These are phyloP conservation scores for Gymnorhina tibicen DNA, from an alignment of 2,113 vertebrate genomes.

Conservation along the genomic window DNA sequence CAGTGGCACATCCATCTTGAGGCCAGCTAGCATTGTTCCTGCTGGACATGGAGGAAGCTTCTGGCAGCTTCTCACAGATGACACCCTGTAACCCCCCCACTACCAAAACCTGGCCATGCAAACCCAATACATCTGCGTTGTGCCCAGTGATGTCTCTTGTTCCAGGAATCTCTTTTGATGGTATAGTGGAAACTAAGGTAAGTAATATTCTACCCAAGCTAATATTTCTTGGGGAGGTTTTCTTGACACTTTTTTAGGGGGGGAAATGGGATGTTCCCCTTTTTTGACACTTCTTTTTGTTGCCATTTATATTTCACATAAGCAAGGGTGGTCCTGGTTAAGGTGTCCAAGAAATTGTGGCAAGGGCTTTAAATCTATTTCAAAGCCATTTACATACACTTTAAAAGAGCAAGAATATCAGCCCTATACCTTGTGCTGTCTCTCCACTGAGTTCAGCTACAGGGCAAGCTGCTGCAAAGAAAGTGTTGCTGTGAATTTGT, in stretches of 20 bases:
- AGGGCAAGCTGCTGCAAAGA: not conserved
- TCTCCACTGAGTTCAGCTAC: not conserved
- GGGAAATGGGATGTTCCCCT: not conserved
- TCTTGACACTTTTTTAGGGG: not conserved
- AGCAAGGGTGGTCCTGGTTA: not conserved
- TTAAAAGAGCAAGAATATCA: not conserved
- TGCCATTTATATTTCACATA: not conserved
- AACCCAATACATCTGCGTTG: not conserved
- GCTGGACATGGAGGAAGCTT: not conserved
- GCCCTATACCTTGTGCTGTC: not conserved
- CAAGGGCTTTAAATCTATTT: not conserved
- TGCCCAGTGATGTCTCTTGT: not conserved
- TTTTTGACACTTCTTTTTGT: not conserved
- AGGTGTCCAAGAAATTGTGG: not conserved
- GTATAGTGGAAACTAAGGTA: not conserved
- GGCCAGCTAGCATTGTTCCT: not conserved
- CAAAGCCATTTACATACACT: not conserved
- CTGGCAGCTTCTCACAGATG: not conserved
- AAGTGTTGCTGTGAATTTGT: not conserved
- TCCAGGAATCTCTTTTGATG: not conserved
- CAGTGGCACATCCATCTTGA: not conserved
- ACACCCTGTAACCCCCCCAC: no score
- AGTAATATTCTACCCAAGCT: not conserved
- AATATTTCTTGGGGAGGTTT: not conserved
- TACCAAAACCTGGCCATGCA: not conserved